Base-by-base conservation (phyloP, 2,113 vertebrate species). In the Notarius quadriscutis region DNA sequence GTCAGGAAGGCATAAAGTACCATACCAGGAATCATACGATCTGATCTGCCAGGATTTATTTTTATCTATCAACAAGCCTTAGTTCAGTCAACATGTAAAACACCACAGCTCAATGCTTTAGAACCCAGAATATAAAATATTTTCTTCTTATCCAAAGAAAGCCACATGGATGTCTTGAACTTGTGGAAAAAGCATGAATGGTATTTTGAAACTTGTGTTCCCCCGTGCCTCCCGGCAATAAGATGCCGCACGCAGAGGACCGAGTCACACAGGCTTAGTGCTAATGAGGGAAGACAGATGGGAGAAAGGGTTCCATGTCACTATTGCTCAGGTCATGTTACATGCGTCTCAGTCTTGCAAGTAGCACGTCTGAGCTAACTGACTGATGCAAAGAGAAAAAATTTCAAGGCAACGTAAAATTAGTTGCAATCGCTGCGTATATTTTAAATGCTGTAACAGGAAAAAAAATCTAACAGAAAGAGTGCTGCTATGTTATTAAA, bases 251-350 rank as follows among this genome's bases (percentile, higher is more conserved):
- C 14, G 27, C 55, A 84, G 30, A 87, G 83, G 25, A 80, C 89
- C 82, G 20, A 60, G 83, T 87, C 87, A 87, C n/a, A 6, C 60
- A 50, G 82, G 72, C 71, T 85, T 89, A 85, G 72, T 67, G 71
- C 27, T 84, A 90, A 90, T 87, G 69, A 88, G 67, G 48, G 67
- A 84, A 88, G 89, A 90, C 87, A 88, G 85, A 89, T 86, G 83
- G 55, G 78, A 87, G 72, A 89, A 69, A 87, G 72, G 85, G 27
- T 85, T 85, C 72, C 86, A 84, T 74, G 87, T 89, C 83, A 90
- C 15, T 81, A 86, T 53, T 89, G 79, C 81, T 85, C n/a, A 87
- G 71, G 82, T 88, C 71, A 84, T 83, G 78, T 30, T 77, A 65
- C 83, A 81, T 58, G 77, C 65, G 58, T 87, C 63, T n/a, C 48